Conservation (phyloP, 1,140 invertebrate species). For the Bombus pascuorum region DNA sequence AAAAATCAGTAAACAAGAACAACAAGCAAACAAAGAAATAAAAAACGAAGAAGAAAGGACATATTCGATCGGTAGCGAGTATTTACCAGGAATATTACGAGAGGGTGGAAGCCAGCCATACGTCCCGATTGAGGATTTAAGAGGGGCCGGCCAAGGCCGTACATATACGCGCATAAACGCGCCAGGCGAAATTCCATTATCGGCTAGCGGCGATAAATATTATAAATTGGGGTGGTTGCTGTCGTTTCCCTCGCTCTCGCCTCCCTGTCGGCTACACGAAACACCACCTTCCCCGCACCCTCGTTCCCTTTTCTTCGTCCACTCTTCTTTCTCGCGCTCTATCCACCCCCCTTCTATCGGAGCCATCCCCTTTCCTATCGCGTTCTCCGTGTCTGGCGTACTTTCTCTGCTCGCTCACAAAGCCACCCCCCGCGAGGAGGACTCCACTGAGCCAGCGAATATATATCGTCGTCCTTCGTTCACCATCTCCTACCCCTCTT, state of each 20-base stretch:
- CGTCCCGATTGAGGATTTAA: slow-evolving; percentile 66
- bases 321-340: slow-evolving; percentile 27
- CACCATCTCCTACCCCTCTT: background rate
- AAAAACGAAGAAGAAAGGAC: background rate
- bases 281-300: slow-evolving; percentile 23
- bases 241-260: slow-evolving; percentile 34
- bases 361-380: background rate
- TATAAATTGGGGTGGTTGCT: slow-evolving; percentile 74
- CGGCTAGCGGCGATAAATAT: slow-evolving; percentile 79
- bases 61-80: background rate
- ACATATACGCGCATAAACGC: slow-evolving; percentile 47
- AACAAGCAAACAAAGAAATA: background rate
- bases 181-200: slow-evolving; percentile 78
- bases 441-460: slow-evolving; percentile 52
- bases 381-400: background rate
- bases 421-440: slow-evolving; percentile 49
- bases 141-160: slow-evolving; percentile 26
- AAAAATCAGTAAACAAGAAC: too few relatives aligned
- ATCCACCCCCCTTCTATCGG: slow-evolving; percentile 6
- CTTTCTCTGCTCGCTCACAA: slow-evolving; percentile 27
- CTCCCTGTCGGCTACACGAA: slow-evolving; percentile 42
- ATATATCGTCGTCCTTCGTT: slow-evolving; percentile 60
- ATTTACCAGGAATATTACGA: slow-evolving; percentile 65
- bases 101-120: slow-evolving; percentile 48
- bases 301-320: slow-evolving; percentile 41